A percentile compares a stretch with the other conserved stretches of the same genome.
These are phyloP conservation scores for Entomobrya proxima DNA, from an alignment of 2,888 invertebrate species.

Conservation along the genomic window DNA sequence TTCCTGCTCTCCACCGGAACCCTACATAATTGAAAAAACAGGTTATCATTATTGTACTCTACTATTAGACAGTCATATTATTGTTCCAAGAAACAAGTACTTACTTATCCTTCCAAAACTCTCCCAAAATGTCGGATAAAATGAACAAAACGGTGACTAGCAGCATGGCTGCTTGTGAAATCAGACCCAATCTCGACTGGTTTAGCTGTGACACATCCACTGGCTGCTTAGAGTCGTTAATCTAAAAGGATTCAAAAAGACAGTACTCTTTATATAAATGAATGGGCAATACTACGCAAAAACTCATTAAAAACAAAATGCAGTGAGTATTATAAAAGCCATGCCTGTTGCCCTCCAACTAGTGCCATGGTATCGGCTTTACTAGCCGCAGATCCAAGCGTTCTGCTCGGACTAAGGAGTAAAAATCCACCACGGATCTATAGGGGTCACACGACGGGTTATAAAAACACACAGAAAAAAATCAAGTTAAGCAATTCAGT, in stretches of 20 bases:
- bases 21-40: conserved; percentile 78
- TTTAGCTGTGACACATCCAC: conserved; percentile 90
- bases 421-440: conserved; percentile 91
- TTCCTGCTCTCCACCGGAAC: conserved; percentile 93
- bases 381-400: conserved; percentile 75
- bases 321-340: conserved; percentile 25
- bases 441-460: conserved; percentile 70
- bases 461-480: conserved; percentile 41
- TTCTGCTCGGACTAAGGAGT: conserved; percentile 80
- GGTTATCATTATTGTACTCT: not conserved
- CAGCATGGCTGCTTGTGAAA: conserved; percentile 93
- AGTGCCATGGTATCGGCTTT: conserved; percentile 75
- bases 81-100: conserved; percentile 76
- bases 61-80: not conserved
- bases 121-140: conserved; percentile 92
- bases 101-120: conserved; percentile 95
- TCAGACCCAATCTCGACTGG: conserved; percentile 91
- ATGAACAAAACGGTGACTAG: conserved; percentile 92
- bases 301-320: not conserved
- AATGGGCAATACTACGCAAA: not conserved
- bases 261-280: not conserved
- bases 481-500: conserved; percentile 18
- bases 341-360: conserved; percentile 75
- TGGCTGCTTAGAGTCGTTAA: conserved; percentile 74
- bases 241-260: conserved; percentile 56